A percentile compares a stretch with the other conserved stretches of the same genome.
These are phyloP conservation scores for Trichacis sp. DNA, from an alignment of 2,888 invertebrate genomes.

Conservation along the genomic window DNA sequence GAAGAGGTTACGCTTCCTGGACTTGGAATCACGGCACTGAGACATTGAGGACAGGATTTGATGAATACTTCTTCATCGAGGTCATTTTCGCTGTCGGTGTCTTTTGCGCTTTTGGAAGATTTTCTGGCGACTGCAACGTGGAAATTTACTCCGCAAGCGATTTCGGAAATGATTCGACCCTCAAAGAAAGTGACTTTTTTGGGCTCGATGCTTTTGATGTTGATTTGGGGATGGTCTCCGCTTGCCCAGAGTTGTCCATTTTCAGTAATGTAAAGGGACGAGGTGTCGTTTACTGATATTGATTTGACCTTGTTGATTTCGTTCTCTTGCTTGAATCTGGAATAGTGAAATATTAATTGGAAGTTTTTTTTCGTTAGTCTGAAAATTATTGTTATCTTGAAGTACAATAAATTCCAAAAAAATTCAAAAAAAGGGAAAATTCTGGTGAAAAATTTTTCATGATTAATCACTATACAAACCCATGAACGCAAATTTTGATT, in stretches of 20 bases:
- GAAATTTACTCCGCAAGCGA: conserved; percentile 82
- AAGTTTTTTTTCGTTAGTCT: no score
- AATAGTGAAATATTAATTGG: no score
- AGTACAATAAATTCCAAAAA: no score
- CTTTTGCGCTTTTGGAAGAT: conserved; percentile 69
- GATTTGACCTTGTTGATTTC: conserved; percentile 75
- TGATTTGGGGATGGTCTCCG: conserved; percentile 77
- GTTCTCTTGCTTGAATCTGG: conserved; percentile 73
- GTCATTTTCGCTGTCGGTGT: conserved; percentile 72
- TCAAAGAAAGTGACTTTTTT: conserved; percentile 78
- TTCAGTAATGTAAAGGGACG: conserved; percentile 76
- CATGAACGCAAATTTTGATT: conserved; percentile 76
- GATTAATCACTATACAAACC: no score
- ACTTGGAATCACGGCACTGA: conserved; percentile 53
- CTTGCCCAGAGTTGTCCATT: conserved; percentile 79
- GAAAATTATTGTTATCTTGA: no score
- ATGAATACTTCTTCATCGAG: conserved; percentile 77
- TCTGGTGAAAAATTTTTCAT: no score
- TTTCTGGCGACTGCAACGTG: conserved; percentile 80
- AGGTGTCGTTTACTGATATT: conserved; percentile 75
- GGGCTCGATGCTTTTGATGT: conserved; percentile 73
- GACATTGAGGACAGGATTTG: conserved; percentile 76
- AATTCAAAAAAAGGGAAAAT: no score
- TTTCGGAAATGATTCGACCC: conserved; percentile 76
- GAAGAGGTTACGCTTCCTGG: conserved; percentile 72